Conservation (phyloP, 1,140 invertebrate genomes). For the Rhopalosiphum padi region DNA sequence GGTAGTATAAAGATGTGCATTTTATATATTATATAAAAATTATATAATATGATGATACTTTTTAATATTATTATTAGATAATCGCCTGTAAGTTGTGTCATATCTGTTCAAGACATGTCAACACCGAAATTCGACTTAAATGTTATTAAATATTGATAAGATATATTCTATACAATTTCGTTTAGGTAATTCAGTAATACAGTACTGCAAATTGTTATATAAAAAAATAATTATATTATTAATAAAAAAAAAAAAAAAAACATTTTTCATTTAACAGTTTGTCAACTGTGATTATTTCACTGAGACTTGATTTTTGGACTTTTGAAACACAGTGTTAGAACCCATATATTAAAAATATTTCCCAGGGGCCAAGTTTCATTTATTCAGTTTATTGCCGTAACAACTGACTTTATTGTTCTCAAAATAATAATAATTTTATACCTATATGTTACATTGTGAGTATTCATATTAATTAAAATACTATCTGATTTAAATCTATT, state of each 20-base stretch:
- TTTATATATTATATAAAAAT: not conserved
- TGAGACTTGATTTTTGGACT: not conserved
- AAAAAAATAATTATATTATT: not conserved
- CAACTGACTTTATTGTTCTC: not conserved
- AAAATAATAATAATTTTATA: not conserved
- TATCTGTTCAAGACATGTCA: not conserved
- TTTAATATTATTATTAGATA: not conserved
- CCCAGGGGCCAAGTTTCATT: not conserved
- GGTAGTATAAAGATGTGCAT: not conserved
- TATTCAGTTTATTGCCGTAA: not conserved
- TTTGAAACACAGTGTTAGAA: not conserved
- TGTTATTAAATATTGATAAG: too few relatives aligned
- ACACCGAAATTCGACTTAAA: too few relatives aligned
- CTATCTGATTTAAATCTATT: not conserved
- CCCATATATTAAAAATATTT: not conserved
- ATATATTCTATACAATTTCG: too few relatives aligned
- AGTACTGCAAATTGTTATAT: not conserved
- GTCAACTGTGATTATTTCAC: not conserved
- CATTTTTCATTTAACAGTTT: not conserved
- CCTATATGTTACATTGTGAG: not conserved
- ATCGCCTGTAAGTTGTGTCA: not conserved
- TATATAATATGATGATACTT: not conserved
- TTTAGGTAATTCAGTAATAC: too few relatives aligned
- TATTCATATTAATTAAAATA: not conserved
- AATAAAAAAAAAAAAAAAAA: not conserved